These are phyloP conservation scores for Pluvianellus socialis DNA, from an alignment of 2,113 vertebrate genomes.

Conservation along the genomic window DNA sequence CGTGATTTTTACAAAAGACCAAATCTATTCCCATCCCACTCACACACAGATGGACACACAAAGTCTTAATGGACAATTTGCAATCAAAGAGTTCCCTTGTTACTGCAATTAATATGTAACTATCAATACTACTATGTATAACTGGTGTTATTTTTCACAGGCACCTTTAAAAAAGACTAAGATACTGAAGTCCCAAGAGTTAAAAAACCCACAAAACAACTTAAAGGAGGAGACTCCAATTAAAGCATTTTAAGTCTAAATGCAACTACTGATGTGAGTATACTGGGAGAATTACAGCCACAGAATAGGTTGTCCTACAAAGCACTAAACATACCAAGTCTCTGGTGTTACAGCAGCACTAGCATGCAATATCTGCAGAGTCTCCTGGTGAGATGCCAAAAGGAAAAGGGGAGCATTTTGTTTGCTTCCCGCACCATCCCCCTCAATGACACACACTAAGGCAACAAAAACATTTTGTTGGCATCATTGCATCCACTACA, in stretches of 20 bases:
- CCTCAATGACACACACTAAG: neutral
- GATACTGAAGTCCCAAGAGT: neutral
- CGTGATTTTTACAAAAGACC: neutral
- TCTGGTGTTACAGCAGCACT: neutral
- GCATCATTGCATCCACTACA: neutral
- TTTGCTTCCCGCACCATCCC: neutral
- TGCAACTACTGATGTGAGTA: neutral
- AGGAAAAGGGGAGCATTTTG: neutral
- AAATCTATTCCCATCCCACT: neutral
- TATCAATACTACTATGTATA: neutral
- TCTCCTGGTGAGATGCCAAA: neutral
- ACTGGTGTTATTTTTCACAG: neutral
- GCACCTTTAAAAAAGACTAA: neutral
- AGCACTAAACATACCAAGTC: neutral
- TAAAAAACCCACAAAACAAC: neutral
- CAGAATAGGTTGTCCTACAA: neutral
- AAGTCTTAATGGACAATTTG: neutral
- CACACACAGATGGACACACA: rapidly evolving
- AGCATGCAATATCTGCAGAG: neutral
- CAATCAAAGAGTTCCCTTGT: neutral
- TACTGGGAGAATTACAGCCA: neutral
- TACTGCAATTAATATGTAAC: neutral
- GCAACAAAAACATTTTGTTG: neutral
- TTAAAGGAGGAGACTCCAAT: neutral
- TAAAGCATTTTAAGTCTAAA: neutral